These are phyloP conservation scores for zebrafish (Danio rerio) DNA, from an alignment of 2,113 vertebrate genomes.

Conservation along the genomic window GRCz12tu NC_133177.1:54247501-54248000, in stretches of 20 bases:
- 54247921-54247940: no score
- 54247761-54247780: slow-evolving; percentile 18
- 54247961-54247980: no score
- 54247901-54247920: background rate
- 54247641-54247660: no score
- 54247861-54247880: slow-evolving; percentile 87
- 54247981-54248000: no score
- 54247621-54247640: no score
- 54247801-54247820: slow-evolving; percentile 91
- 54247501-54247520: no score
- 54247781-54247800: slow-evolving; percentile 72
- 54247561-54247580: no score
- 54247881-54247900: slow-evolving; percentile 76
- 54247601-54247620: no score
- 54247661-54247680: background rate
- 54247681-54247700: background rate
- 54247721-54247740: background rate
- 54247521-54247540: no score
- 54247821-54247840: slow-evolving; percentile 92
- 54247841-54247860: slow-evolving; percentile 92
- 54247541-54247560: no score
- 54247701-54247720: background rate
- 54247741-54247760: background rate
- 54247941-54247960: no score
- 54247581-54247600: no score